A percentile compares a stretch with the other conserved stretches of the same genome.
Conservation (phyloP, 2,888 invertebrate species). For the Eristalinus aeneus region DNA sequence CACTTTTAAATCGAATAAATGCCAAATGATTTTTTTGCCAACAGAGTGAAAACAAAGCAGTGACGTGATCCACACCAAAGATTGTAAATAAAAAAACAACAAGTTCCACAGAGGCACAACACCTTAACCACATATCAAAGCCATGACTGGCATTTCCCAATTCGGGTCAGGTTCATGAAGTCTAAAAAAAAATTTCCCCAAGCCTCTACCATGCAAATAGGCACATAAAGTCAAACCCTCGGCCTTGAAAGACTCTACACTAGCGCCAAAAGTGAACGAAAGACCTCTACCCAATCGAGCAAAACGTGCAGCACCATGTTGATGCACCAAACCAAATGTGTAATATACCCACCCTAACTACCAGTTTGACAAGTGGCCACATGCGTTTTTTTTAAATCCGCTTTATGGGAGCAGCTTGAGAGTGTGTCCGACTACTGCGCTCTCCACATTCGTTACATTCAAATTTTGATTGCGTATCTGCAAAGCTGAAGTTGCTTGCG, state of each 20-base stretch:
- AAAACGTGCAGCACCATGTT: not conserved
- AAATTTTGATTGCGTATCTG: conserved; percentile 24
- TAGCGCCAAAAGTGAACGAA: not conserved
- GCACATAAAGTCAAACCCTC: not conserved
- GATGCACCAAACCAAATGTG: not conserved
- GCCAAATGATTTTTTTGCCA: too few relatives aligned
- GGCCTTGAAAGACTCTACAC: not conserved
- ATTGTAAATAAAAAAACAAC: too few relatives aligned
- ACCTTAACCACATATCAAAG: not conserved
- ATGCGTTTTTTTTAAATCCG: not conserved
- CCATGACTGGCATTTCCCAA: not conserved
- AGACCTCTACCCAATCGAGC: not conserved
- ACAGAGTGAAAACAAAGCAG: too few relatives aligned
- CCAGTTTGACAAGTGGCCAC: conserved; percentile 1
- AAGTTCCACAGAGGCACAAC: too few relatives aligned
- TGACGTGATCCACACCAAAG: too few relatives aligned
- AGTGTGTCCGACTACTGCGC: not conserved
- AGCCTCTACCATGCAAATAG: not conserved
- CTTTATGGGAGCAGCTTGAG: not conserved
- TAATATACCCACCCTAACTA: not conserved
- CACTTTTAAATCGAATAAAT: too few relatives aligned
- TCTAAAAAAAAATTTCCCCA: not conserved
- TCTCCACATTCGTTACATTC: not conserved
- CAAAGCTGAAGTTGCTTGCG: conserved; percentile 7
- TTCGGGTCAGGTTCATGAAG: not conserved